phyloP scores from a whole-genome alignment of 2,113 vertebrate genomes.

The Narcine bancroftii region DNA sequence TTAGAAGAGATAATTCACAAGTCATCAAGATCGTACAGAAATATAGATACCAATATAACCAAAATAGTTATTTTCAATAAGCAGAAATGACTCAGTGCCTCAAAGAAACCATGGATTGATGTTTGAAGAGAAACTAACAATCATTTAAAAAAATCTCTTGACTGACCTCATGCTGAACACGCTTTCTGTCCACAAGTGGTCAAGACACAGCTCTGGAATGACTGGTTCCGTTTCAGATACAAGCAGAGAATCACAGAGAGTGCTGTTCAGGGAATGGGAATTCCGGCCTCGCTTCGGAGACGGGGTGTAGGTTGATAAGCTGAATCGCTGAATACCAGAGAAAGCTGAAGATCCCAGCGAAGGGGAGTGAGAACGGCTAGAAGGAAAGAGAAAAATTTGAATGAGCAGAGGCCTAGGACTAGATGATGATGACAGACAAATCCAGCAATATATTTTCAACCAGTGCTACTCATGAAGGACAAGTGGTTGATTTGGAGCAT shows the following conservation, averaged over 20 bases:
- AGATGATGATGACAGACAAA: neutral
- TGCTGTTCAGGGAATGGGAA: slow-evolving; percentile 70
- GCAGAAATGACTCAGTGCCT: neutral
- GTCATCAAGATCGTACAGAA: neutral
- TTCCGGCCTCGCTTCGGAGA: slow-evolving; percentile 66
- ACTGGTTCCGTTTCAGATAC: slow-evolving; percentile 80
- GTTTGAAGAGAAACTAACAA: too few relatives aligned
- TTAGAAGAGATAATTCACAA: neutral
- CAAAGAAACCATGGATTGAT: neutral
- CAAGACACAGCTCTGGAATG: slow-evolving; percentile 84
- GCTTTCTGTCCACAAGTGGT: slow-evolving; percentile 86
- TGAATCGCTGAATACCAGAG: slow-evolving; percentile 80
- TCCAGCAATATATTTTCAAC: neutral
- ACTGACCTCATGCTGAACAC: slow-evolving; percentile 56
- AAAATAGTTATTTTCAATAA: neutral
- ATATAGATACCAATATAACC: neutral
- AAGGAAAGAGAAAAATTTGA: slow-evolving; percentile 25
- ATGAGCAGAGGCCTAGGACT: neutral
- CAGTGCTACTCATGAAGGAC: neutral
- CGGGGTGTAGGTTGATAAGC: slow-evolving; percentile 66
- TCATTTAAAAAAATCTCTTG: neutral
- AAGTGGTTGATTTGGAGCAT: neutral
- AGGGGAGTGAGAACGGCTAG: slow-evolving; percentile 88
- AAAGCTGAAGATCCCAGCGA: slow-evolving; percentile 84
- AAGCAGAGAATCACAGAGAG: slow-evolving; percentile 64